Percentiles rank a stretch among this genome's conserved stretches.
phyloP scores from a whole-genome alignment of 2,888 invertebrate genomes.

The Siphlonurus alternatus region DNA sequence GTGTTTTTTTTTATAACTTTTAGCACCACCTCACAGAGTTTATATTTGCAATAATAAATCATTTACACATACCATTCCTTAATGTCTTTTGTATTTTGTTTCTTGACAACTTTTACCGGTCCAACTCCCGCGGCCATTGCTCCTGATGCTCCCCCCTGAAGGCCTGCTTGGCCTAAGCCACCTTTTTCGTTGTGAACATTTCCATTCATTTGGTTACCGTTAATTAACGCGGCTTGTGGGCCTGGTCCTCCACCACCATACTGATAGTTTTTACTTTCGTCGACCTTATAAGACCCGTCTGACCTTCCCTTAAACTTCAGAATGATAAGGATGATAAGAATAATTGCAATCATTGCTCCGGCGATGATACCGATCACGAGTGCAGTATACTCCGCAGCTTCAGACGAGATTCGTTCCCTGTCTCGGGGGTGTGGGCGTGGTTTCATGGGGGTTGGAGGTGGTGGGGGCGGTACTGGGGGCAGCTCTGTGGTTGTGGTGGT shows the following conservation, averaged over 20 bases:
- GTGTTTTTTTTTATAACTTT: not conserved
- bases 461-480: conserved; percentile 19
- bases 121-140: conserved; percentile 18
- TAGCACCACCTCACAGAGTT: conserved; percentile 8
- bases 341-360: conserved; percentile 76
- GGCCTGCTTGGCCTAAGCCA: not conserved
- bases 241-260: conserved; percentile 26
- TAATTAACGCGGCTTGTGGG: conserved; percentile 37
- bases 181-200: conserved; percentile 19
- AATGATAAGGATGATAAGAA: conserved; percentile 76
- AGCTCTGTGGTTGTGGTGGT: conserved; percentile 19
- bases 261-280: conserved; percentile 60
- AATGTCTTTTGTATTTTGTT: conserved; percentile 70
- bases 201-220: conserved; percentile 14
- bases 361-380: conserved; percentile 64
- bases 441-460: conserved; percentile 18
- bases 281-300: conserved; percentile 85
- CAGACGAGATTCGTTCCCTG: conserved; percentile 37
- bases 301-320: conserved; percentile 71
- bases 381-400: conserved; percentile 54
- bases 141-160: conserved; percentile 15
- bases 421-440: conserved; percentile 11
- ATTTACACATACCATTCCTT: conserved; percentile 92
- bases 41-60: not conserved
- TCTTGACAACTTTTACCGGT: conserved; percentile 40